These are phyloP conservation scores for Colossoma macropomum DNA, from an alignment of 2,113 vertebrate genomes.

Conservation along the genomic window DNA sequence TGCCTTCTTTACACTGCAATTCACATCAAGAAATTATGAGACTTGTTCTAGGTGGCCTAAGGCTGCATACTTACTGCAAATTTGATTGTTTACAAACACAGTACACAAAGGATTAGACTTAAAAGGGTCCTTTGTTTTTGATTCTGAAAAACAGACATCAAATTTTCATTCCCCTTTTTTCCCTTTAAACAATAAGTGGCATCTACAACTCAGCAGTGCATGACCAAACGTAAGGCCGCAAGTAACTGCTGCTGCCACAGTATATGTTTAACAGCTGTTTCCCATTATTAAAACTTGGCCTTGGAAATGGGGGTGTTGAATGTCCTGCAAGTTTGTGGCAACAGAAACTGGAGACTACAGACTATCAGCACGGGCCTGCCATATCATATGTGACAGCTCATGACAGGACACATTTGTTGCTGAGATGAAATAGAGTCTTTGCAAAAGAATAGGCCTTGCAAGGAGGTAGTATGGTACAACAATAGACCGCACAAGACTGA, in stretches of 20 bases:
- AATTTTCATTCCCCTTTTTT: conserved; percentile 22
- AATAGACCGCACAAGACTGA: background rate
- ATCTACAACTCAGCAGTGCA: conserved; percentile 38
- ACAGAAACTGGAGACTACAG: conserved; percentile 65
- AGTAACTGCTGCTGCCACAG: conserved; percentile 60
- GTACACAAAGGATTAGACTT: background rate
- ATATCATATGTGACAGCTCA: conserved; percentile 25
- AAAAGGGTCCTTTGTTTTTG: background rate
- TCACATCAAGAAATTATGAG: conserved; percentile 47
- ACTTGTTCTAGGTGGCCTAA: background rate
- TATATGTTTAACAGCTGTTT: conserved; percentile 73
- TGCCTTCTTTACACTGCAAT: conserved; percentile 85
- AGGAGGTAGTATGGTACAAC: background rate
- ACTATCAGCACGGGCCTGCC: conserved; percentile 17
- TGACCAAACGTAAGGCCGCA: conserved; percentile 57
- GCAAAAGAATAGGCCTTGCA: background rate
- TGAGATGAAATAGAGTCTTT: conserved; percentile 10
- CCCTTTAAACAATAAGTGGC: conserved; percentile 1
- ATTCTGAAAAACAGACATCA: conserved; percentile 1
- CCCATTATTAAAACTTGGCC: conserved; percentile 69
- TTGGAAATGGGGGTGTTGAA: conserved; percentile 63
- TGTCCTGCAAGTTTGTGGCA: conserved; percentile 57
- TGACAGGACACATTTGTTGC: conserved; percentile 45
- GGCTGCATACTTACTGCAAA: conserved; percentile 16
- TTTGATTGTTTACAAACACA: conserved; percentile 4